Evolutionary conservation across 2,113 vertebrate genomes (phyloP), one percentile per base, ranked within the genome.

Genomic region (Phyllostomus hastatus): DNA sequence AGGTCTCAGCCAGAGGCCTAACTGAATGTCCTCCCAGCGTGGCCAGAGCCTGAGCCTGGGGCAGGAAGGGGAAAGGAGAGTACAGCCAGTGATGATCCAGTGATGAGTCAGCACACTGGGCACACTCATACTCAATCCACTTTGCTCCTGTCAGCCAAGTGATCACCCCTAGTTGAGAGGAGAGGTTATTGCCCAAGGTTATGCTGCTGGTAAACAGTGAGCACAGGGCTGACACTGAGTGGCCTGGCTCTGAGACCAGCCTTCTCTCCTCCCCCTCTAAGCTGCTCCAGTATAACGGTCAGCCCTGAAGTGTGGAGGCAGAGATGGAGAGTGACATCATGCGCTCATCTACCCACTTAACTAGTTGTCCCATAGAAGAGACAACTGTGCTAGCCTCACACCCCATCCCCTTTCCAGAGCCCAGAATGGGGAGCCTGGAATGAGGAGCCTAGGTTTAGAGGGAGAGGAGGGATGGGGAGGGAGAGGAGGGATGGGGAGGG

Each of bases 301-400:
- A 41, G 48, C 52, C 73, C 35, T 52, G 12, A 20, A 1, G 31
- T 22, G 28, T 20, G n/a, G 59, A 61, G 43, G 35, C 48, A 35
- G 2, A 31, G 15, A 7, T 4, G 2, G 0, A 54, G 41, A 54
- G 57, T 14, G 54, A 24, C 0, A 6, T 72, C 59, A 61, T 50
- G 43, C 0, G 0, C 57, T 46, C 33, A 4, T 50, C 20, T 7
- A 10, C 22, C 43, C 26, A 2, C 33, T 81, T 67, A 31, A 19
- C 33, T 38, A 12, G 16, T 52, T n/a, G n/a, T n/a, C n/a, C n/a
- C n/a, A n/a, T n/a, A n/a, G n/a, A n/a, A n/a, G n/a, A n/a, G n/a
- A n/a, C n/a, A n/a, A n/a, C n/a, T n/a, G n/a, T 15, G 50, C 46
- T 57, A 22, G 22, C 33, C 3, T 38, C 7, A 14, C 22, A 10